A percentile compares a stretch with the other conserved stretches of the same genome.
phyloP scores from a whole-genome alignment of 2,888 invertebrate species.

The Rhaphigaster nebulosa region DNA sequence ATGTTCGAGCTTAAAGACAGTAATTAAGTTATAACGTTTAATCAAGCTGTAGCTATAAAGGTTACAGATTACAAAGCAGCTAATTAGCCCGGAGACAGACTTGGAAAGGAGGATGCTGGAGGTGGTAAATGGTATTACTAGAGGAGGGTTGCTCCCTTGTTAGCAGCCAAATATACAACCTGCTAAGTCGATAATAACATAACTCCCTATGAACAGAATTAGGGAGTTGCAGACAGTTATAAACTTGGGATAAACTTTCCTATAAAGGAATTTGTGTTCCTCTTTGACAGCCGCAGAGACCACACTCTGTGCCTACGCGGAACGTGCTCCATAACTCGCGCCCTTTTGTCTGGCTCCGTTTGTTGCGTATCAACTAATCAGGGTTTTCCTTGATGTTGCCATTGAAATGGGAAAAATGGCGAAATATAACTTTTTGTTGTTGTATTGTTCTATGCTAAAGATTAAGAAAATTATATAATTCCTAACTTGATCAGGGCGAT shows the following conservation, averaged over 20 bases:
- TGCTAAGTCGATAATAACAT: slow-evolving; percentile 47
- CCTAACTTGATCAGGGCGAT: too few species aligned
- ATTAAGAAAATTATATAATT: too few species aligned
- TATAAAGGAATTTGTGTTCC: slow-evolving; percentile 40
- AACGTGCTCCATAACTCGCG: slow-evolving; percentile 13
- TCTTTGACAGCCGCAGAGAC: slow-evolving; percentile 26
- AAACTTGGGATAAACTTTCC: slow-evolving; percentile 32
- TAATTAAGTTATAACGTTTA: neutral
- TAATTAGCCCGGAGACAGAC: neutral
- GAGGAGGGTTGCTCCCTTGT: neutral
- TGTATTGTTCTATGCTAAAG: too few species aligned
- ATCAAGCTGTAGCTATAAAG: neutral
- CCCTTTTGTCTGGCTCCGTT: neutral
- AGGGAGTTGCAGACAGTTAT: slow-evolving; percentile 33
- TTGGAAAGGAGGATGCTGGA: neutral
- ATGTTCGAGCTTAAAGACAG: neutral
- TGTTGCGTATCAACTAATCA: neutral
- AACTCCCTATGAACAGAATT: slow-evolving; percentile 47
- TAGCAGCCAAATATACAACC: slow-evolving; percentile 25
- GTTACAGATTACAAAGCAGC: neutral
- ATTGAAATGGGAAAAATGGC: neutral
- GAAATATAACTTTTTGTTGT: neutral
- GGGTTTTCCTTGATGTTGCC: neutral
- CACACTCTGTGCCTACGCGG: neutral
- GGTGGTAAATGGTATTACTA: slow-evolving; percentile 1